Base-by-base conservation (phyloP, 2,113 vertebrate species). In the Ageneiosus marmoratus region DNA sequence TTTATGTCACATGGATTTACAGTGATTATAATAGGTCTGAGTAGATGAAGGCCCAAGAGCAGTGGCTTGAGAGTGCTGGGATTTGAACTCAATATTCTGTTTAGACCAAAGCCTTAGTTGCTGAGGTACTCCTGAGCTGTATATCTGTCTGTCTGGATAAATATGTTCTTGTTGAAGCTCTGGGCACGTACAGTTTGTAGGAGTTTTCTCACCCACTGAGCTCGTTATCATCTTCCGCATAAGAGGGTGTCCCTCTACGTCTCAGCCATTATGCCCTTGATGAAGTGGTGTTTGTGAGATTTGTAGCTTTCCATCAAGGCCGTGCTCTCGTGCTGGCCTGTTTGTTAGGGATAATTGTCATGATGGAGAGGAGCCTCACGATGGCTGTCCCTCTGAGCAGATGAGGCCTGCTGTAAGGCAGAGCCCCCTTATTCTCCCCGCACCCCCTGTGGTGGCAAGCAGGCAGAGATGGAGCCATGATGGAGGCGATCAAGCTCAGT, bases 321-420 rank as follows among this genome's bases (percentile, higher is more conserved):
- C 80, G 41, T 82, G 86, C 77, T 80, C 46, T 32, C n/a, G 41
- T 80, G 60, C 82, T 70, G 67, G 77, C 76, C 70, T 63, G 70
- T 79, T 85, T 80, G 76, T 85, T 87, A 83, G 77, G 74, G 56
- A n/a, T 87, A 87, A 85, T 87, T 87, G 83, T 85, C 34, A 63
- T 73, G 82, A 83, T 83, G 77, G 72, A 87, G 81, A 80, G 77
- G 75, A 73, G 72, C 81, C 78, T 72, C 86, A 78, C 77, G 74
- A 48, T 44, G 77, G 32, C 80, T 34, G 62, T 20, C 83, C 74
- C 73, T 73, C 80, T 56, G 63, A 83, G 79, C 83, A 83, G 86
- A 77, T 70, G 77, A 80, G 83, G 62, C 79, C 44, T n/a, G 72
- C 41, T 56, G 60, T 20, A 53, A 73, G 24, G 46, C 77, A 18